Conservation (phyloP, 2,888 invertebrate species). For the Lasioglossum malachurum region DNA sequence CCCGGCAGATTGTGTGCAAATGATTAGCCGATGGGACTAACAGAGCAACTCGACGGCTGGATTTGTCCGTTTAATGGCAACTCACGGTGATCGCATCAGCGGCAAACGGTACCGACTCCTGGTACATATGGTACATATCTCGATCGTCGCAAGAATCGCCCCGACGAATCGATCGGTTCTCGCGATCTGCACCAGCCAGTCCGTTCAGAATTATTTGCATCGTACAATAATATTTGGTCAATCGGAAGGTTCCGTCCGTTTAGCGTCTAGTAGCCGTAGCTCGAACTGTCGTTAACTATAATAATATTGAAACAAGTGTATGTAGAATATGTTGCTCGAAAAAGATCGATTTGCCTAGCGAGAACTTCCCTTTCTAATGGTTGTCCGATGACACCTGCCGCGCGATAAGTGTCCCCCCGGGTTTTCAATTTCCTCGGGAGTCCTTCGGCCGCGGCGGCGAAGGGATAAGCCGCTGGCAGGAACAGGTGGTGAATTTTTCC, state of each 20-base stretch:
- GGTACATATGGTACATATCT: neutral
- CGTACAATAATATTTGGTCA: neutral
- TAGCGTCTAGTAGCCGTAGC: too few species aligned
- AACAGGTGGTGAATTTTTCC: slow-evolving; percentile 23
- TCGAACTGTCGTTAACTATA: too few species aligned
- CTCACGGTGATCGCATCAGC: neutral
- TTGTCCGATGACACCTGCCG: neutral
- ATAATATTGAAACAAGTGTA: neutral
- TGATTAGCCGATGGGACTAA: neutral
- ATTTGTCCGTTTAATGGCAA: slow-evolving; percentile 1
- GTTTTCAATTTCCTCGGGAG: neutral
- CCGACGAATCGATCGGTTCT: neutral
- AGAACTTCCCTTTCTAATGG: neutral
- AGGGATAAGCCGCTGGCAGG: neutral
- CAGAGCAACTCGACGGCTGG: neutral
- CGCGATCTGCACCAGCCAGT: neutral
- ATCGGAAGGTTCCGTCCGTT: too few species aligned
- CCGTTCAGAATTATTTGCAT: neutral
- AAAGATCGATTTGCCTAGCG: too few species aligned
- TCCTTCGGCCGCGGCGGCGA: neutral
- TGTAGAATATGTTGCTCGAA: neutral
- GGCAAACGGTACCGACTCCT: neutral
- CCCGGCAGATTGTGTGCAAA: slow-evolving; percentile 33
- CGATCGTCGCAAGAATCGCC: neutral
- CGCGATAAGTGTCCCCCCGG: neutral